Conservation (phyloP, 2,113 vertebrate species). For the Zonotrichia leucophrys region DNA sequence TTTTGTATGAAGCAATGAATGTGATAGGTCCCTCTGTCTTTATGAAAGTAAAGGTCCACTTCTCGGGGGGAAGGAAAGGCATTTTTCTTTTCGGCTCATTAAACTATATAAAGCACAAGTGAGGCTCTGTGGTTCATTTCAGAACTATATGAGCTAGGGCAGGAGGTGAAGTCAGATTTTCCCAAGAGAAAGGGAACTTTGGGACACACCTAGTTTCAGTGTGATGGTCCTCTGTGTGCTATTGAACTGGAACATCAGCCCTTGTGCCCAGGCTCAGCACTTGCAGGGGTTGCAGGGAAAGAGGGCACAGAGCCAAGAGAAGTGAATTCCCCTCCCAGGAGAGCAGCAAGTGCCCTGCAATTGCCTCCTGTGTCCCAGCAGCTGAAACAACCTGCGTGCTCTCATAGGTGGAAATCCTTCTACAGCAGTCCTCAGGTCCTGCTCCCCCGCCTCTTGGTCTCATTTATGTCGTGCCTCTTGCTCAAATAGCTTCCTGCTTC, state of each 20-base stretch:
- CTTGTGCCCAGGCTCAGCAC: background rate
- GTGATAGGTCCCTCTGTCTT: background rate
- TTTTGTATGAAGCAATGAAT: background rate
- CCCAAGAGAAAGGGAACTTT: background rate
- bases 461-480: background rate
- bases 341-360: background rate
- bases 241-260: rapidly evolving
- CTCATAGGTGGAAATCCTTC: background rate
- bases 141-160: background rate
- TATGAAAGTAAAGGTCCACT: background rate
- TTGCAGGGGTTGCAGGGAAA: background rate
- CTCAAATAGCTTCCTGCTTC: constrained; percentile 30
- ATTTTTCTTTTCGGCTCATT: background rate
- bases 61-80: background rate
- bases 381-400: background rate
- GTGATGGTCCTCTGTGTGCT: background rate
- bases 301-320: background rate
- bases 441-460: rapidly evolving
- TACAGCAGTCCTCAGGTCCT: background rate
- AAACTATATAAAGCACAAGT: background rate
- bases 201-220: background rate
- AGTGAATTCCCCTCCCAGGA: rapidly evolving
- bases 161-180: background rate
- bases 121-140: background rate
- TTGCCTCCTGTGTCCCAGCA: background rate